Evolutionary conservation across 2,888 invertebrate species (phyloP).

Genomic region (Hemicrepidius hirtus): DNA sequence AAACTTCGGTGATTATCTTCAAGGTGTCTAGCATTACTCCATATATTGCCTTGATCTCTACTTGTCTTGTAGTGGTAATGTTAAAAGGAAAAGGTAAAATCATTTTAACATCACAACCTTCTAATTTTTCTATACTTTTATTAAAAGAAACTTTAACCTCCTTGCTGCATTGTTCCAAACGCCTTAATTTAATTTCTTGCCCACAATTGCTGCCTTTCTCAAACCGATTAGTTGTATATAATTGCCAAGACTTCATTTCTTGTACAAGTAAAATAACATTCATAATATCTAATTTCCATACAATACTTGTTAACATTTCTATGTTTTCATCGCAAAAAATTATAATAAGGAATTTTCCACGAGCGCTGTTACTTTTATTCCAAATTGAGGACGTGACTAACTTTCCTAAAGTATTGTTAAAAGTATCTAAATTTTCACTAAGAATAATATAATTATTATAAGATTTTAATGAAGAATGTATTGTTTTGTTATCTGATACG

Average conservation of each 20-base stretch:
- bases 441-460: neutral
- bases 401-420: neutral
- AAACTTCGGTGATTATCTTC: neutral
- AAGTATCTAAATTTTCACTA: neutral
- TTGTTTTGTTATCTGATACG: neutral
- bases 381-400: neutral
- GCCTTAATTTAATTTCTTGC: neutral
- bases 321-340: neutral
- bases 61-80: neutral
- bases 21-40: neutral
- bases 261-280: neutral
- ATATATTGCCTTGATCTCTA: neutral
- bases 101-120: neutral
- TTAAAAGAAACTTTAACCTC: neutral
- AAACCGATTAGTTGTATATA: constrained; percentile 1
- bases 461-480: neutral
- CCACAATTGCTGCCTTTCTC: neutral
- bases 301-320: neutral
- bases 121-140: neutral
- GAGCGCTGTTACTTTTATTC: neutral
- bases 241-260: neutral
- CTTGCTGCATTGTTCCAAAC: neutral
- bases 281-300: constrained; percentile 3
- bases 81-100: neutral
- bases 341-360: neutral